phyloP scores from a whole-genome alignment of 1,140 invertebrate species.

The Vanessa atalanta region DNA sequence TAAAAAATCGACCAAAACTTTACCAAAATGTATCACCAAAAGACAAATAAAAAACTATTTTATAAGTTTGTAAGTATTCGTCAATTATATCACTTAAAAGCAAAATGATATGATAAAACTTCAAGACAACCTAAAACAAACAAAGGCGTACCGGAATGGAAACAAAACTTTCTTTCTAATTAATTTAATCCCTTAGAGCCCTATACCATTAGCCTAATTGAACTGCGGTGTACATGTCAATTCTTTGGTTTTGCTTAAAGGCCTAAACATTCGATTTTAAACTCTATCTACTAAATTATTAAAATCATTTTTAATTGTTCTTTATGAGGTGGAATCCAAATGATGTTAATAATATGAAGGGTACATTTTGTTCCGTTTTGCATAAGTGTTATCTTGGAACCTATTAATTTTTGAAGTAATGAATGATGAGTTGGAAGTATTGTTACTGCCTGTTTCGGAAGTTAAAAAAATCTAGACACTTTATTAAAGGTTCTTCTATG shows the following conservation, averaged over 20 bases:
- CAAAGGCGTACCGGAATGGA: conserved; percentile 68
- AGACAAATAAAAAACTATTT: too few relatives aligned
- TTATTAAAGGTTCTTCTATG: not conserved
- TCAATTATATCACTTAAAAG: not conserved
- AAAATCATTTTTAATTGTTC: conserved; percentile 25
- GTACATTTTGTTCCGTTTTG: conserved; percentile 69
- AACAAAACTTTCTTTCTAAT: conserved; percentile 79
- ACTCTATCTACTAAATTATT: conserved; percentile 34
- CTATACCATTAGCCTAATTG: conserved; percentile 79
- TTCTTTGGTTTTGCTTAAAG: conserved; percentile 69
- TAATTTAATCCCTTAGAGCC: conserved; percentile 79
- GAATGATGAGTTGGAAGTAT: conserved; percentile 3
- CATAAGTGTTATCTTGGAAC: conserved; percentile 59
- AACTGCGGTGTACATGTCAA: conserved; percentile 80
- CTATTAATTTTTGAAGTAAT: conserved; percentile 38
- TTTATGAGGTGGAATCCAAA: conserved; percentile 42
- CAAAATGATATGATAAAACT: conserved; percentile 48
- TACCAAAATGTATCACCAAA: not conserved
- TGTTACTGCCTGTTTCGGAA: not conserved
- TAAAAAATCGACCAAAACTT: not conserved
- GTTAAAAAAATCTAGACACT: not conserved
- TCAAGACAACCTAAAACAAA: conserved; percentile 63
- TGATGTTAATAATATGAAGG: conserved; percentile 71
- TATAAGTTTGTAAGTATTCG: too few relatives aligned
- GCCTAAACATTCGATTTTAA: conserved; percentile 33